These are phyloP conservation scores for Drosophila sp. DNA, from an alignment of 1,140 invertebrate species.

Conservation along the genomic window DNA sequence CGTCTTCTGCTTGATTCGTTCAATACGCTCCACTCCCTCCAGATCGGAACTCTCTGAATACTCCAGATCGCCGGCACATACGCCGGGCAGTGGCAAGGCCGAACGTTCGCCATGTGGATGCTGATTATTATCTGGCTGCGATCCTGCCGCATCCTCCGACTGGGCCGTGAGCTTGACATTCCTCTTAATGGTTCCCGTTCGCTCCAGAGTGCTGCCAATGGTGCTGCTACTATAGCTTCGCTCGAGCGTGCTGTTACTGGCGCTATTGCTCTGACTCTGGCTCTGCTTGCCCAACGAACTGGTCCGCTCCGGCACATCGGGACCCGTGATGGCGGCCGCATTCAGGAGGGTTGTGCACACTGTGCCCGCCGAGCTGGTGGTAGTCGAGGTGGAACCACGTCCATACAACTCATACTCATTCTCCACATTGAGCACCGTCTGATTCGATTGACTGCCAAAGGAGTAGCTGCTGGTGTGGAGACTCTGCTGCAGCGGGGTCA, in stretches of 20 bases:
- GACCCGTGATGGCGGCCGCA: conserved; percentile 78
- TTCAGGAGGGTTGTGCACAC: conserved; percentile 91
- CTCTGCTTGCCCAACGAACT: conserved; percentile 86
- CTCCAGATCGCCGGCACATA: conserved; percentile 82
- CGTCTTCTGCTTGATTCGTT: conserved; percentile 93
- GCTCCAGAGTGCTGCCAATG: conserved; percentile 84
- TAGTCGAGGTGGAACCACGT: conserved; percentile 93
- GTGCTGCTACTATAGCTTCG: conserved; percentile 85
- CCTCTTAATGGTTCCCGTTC: conserved; percentile 84
- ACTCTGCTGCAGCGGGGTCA: conserved; percentile 86
- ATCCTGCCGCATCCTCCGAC: conserved; percentile 22
- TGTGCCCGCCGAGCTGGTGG: conserved; percentile 94
- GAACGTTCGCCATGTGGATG: conserved; percentile 36
- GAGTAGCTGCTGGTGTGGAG: conserved; percentile 85
- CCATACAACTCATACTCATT: conserved; percentile 95
- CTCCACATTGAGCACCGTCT: conserved; percentile 87
- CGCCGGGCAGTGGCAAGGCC: conserved; percentile 43
- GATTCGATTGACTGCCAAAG: conserved; percentile 84
- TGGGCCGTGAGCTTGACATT: conserved; percentile 67
- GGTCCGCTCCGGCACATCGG: conserved; percentile 90
- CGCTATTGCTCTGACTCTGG: conserved; percentile 81
- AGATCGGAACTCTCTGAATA: conserved; percentile 92
- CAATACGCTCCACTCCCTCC: conserved; percentile 92
- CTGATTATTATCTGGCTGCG: conserved; percentile 29
- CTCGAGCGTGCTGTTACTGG: conserved; percentile 85